Evolutionary conservation across 2,113 vertebrate species (phyloP), one percentile per base, ranked within the genome.

Genomic region (Gasterosteus aculeatus): DNA sequence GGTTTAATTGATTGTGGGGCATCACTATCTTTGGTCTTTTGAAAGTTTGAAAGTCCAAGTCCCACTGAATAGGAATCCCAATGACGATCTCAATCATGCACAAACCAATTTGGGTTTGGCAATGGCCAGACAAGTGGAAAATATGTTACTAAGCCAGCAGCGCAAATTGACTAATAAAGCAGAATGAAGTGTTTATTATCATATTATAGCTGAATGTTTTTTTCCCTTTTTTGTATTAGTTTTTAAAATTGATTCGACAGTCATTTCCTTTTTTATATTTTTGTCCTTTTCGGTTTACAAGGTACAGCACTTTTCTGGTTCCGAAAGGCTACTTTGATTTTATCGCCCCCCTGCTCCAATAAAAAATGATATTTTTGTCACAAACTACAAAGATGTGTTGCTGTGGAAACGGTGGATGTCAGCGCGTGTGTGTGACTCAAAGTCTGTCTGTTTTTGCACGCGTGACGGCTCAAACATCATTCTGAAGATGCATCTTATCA

Each of bases 331-430:
- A 54, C 53, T 65, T 75, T 84, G 74, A 60, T 71, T 68, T 78
- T 57, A 80, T 70, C 10, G 22, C 4, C 15, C 14, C 10, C 12
- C 11, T 26, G 3, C 2, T 16, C 15, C n/a, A 5, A 1, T 7
- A n/a, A 44, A 80, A 90, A 75, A 18, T 15, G 22, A 68, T 64
- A 75, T 91, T 94, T 93, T 91, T 82, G 89, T 90, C 88, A 92
- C 91, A 90, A 84, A 90, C 14, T 92, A 93, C 91, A 90, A 95
- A 93, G 84, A 93, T 95, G 92, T 86, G 95, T 96, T 96, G 93
- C 95, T 93, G 95, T 96, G 95, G 96, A 95, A 96, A 96, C 94
- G 94, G 93, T 82, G 93, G 90, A 92, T 91, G 89, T 93, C 94
- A 81, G 54, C 35, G 49, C 10, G 49, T n/a, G 51, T 26, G 88